Base-by-base conservation (phyloP, 2,113 vertebrate genomes). In the Sciurus niger region DNA sequence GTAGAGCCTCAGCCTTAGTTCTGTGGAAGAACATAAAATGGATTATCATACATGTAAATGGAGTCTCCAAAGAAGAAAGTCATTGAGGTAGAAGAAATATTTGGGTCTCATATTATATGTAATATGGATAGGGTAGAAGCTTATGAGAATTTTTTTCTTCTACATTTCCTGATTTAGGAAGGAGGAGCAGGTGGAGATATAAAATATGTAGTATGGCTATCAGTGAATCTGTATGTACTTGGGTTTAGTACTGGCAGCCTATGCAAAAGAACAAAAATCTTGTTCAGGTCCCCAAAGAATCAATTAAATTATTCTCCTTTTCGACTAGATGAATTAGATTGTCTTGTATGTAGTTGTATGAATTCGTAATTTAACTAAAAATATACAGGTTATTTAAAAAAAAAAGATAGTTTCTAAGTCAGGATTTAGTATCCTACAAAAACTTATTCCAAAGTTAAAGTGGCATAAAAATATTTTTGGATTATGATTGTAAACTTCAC, bases 141-240 rank as follows among this genome's bases (percentile, higher is more conserved):
- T 37, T 73, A 40, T 34, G 70, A 63, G 32, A 82, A 55, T 89
- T 73, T 96, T 4, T 95, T 63, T 68, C 48, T 60, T 83, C 79
- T 83, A 40, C 37, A 94, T 89, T 97, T 97, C 84, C 95, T 95
- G 83, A 91, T 70, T 89, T 34, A 89, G 89, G 78, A 78, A 80
- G 24, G 13, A 80, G 18, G 13, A 63, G n/a, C 74, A 9, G 46
- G 53, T 77, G 18, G 48, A 2, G 48, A 11, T 86, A 48, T 93
- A 72, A 89, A 51, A 90, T 11, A 6, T 78, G 17, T 58, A 55
- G 22, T 32, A 18, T 30, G 43, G 30, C 53, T 84, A 6, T 20
- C 40, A 72, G 32, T 80, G 18, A 80, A 48, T 67, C 30, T 93
- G 11, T 77, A 58, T 1, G 30, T 58, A 60, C 25, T 67, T 80